A percentile compares a stretch with the other conserved stretches of the same genome.
phyloP scores from a whole-genome alignment of 2,113 vertebrate species.

The Ariopsis seemanni region DNA sequence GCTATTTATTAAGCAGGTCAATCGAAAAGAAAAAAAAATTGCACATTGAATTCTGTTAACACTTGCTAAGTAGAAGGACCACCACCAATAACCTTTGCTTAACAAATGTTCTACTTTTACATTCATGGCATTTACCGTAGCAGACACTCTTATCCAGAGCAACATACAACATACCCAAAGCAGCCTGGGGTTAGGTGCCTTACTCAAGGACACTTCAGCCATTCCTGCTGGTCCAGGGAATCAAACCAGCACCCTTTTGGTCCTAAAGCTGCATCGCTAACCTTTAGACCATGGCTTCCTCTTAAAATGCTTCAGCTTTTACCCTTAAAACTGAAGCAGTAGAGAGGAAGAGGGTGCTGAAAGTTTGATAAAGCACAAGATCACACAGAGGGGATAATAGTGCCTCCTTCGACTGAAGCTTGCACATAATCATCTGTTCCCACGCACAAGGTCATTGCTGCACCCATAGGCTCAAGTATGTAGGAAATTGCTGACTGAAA shows the following conservation, averaged over 20 bases:
- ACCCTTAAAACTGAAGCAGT: neutral
- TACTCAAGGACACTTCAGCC: no score
- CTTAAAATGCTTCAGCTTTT: no score
- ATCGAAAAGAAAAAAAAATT: neutral
- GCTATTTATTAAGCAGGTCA: neutral
- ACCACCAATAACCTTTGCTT: neutral
- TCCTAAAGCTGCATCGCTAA: no score
- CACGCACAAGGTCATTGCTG: conserved; percentile 48
- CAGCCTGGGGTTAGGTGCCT: no score
- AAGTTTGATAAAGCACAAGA: conserved; percentile 35
- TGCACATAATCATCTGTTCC: conserved; percentile 40
- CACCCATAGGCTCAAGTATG: conserved; percentile 9
- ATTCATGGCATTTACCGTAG: no score
- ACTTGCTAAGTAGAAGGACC: neutral
- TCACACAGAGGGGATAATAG: conserved; percentile 14
- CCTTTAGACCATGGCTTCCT: no score
- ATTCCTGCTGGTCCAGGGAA: no score
- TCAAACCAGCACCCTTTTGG: no score
- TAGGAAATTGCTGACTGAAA: conserved; percentile 62
- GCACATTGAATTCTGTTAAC: neutral
- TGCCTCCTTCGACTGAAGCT: neutral
- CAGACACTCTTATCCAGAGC: no score
- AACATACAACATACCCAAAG: no score
- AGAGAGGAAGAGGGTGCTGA: conserved; percentile 9
- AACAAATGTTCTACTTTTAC: neutral